Percentiles rank a stretch among this genome's conserved stretches.
Conservation (phyloP, 2,888 invertebrate genomes). For the Drosophila mimica region DNA sequence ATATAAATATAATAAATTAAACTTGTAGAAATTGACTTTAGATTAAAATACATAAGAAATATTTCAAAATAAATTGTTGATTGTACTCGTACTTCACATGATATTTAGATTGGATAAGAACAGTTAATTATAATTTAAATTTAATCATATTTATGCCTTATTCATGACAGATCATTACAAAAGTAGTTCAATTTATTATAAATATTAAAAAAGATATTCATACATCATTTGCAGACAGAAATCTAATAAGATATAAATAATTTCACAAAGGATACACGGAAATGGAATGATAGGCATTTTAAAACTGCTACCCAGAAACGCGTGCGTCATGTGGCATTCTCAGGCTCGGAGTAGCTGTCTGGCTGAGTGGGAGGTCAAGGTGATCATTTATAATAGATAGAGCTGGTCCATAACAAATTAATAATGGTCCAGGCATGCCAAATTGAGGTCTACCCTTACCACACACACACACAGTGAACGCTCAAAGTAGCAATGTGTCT, state of each 20-base stretch:
- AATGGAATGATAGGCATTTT: conserved; percentile 1
- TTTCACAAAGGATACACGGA: neutral
- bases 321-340: conserved; percentile 41
- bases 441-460: conserved; percentile 40
- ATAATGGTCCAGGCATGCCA: conserved; percentile 55
- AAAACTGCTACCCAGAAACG: conserved; percentile 7
- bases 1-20: neutral
- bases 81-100: neutral
- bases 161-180: neutral
- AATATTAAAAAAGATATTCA: neutral
- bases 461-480: conserved; percentile 27
- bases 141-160: neutral
- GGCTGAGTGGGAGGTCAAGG: conserved; percentile 46
- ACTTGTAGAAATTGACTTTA: neutral
- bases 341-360: conserved; percentile 4
- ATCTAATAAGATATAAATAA: conserved; percentile 5
- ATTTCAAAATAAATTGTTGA: neutral
- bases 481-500: conserved; percentile 57
- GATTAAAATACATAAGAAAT: neutral
- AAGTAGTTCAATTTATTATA: neutral
- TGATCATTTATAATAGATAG: conserved; percentile 60
- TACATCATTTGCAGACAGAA: neutral
- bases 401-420: conserved; percentile 68
- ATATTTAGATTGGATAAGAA: neutral
- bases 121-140: neutral